Conservation (phyloP, 2,888 invertebrate genomes). For the Agapetus fuscipes region DNA sequence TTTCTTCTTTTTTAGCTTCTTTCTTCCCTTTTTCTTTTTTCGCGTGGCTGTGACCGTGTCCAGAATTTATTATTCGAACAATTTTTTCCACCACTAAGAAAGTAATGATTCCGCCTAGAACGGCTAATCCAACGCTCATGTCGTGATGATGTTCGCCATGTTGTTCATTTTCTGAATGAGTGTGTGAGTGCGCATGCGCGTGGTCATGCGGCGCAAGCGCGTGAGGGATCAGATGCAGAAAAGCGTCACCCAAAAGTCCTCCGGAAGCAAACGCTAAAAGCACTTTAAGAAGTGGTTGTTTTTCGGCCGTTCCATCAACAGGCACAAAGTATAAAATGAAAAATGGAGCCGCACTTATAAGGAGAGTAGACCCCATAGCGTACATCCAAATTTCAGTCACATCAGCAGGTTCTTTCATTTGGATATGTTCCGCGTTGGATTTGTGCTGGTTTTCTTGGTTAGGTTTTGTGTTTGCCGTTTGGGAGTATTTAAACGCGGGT, state of each 20-base stretch:
- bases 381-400: constrained; percentile 56
- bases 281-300: constrained; percentile 81
- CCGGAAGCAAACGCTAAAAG: constrained; percentile 90
- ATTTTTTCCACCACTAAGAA: constrained; percentile 91
- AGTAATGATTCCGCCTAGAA: constrained; percentile 84
- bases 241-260: constrained; percentile 95
- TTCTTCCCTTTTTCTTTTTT: constrained; percentile 36
- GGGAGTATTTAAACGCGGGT: constrained; percentile 77
- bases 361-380: constrained; percentile 81
- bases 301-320: constrained; percentile 73
- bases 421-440: constrained; percentile 18
- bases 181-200: constrained; percentile 33
- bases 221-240: constrained; percentile 97
- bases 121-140: constrained; percentile 89
- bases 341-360: constrained; percentile 94
- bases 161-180: constrained; percentile 42
- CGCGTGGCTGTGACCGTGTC: constrained; percentile 65
- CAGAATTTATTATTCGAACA: constrained; percentile 78
- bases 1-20: constrained; percentile 30
- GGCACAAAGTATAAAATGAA: constrained; percentile 89
- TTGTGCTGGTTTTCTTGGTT: constrained; percentile 1
- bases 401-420: constrained; percentile 9
- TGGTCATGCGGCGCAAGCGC: constrained; percentile 55
- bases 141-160: constrained; percentile 58
- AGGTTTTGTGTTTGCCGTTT: constrained; percentile 49